Evolutionary conservation across 2,797 vertebrate genomes (phyloP), one percentile per base, ranked within the genome.

Genomic region (Acanthiza pusilla): DNA sequence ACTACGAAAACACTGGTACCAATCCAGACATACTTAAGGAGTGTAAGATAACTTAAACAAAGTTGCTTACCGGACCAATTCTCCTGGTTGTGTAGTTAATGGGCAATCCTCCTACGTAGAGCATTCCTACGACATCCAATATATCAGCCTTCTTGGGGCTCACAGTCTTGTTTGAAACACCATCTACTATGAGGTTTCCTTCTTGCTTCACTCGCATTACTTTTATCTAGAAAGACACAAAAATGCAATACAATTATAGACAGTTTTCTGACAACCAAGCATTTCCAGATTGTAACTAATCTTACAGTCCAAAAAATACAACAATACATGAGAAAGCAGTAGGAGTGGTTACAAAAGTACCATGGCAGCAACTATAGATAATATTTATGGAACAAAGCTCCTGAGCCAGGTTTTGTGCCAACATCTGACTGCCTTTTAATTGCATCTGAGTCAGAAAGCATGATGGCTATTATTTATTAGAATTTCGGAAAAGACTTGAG

Each of bases 81-180:
- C 99, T 98, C 96, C 98, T 99, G 58, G 98, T 99, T 54, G 98
- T 99, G 84, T 99, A 99, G 97, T 99, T 99, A 74, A 98, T 58
- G 10, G 99, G 99, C 77, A 99, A 89, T 47, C 99, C 99, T 32
- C 99, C 99, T 11, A 99, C 97, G 30, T 99, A 99, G 3, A 99
- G 84, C 96, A 97, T 97, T 61, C 99, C 99, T 61, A 99, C 99
- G 70, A 99, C 99, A 80, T 99, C 99, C 84, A 99, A 89, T 93
- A 99, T 98, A 91, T 99, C 99, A 0, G 99, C 99, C 97, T 98
- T 99, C 97, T 99, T 99, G 76, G 99, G 99, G 90, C 99, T 99
- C 75, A 71, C 95, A 81, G 99, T 98, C 75, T 95, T 97, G 96
- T 99, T 99, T 61, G 95, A 98, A 51, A 96, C 91, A 16, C 83